Percentiles rank a stretch among this genome's conserved stretches.
These are phyloP conservation scores for Lindbergichthys nudifrons DNA, from an alignment of 2,797 vertebrate genomes.

Conservation along the genomic window DNA sequence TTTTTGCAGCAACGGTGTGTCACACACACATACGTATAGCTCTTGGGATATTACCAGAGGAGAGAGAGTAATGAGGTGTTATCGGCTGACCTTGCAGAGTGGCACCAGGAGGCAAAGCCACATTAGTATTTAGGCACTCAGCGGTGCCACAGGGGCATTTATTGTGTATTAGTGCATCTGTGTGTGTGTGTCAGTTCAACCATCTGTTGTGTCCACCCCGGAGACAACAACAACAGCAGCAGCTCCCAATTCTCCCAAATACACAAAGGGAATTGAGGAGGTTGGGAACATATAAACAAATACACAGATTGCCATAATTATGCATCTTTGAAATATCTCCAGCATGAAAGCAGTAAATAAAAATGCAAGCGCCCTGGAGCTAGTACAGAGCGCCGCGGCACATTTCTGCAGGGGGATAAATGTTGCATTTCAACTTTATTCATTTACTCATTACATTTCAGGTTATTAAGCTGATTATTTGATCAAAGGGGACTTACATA, in stretches of 20 bases:
- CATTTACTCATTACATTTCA: constrained; percentile 26
- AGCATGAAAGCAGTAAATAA: constrained; percentile 40
- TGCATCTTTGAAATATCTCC: constrained; percentile 45
- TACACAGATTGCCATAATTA: constrained; percentile 56
- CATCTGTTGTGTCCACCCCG: constrained; percentile 58
- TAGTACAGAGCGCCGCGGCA: constrained; percentile 10
- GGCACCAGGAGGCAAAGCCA: constrained; percentile 45
- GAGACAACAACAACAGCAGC: constrained; percentile 46
- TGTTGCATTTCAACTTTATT: constrained; percentile 32
- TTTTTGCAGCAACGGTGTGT: constrained; percentile 15
- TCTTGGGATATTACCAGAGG: constrained; percentile 2
- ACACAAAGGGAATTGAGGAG: neutral
- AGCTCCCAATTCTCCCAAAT: constrained; percentile 11
- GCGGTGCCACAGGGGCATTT: constrained; percentile 57
- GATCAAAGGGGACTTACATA: too few species aligned
- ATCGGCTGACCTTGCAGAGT: constrained; percentile 64
- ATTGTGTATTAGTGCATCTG: constrained; percentile 14
- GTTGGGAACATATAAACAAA: constrained; percentile 29
- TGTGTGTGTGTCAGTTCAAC: constrained; percentile 34
- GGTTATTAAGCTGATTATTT: too few species aligned
- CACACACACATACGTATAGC: neutral
- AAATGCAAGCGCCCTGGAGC: constrained; percentile 19
- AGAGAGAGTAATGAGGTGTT: constrained; percentile 27
- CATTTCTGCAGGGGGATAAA: constrained; percentile 35
- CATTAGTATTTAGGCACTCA: constrained; percentile 63